A percentile compares a stretch with the other conserved stretches of the same genome.
These are phyloP conservation scores for Tachina lurida DNA, from an alignment of 2,888 invertebrate species.

Conservation along the genomic window DNA sequence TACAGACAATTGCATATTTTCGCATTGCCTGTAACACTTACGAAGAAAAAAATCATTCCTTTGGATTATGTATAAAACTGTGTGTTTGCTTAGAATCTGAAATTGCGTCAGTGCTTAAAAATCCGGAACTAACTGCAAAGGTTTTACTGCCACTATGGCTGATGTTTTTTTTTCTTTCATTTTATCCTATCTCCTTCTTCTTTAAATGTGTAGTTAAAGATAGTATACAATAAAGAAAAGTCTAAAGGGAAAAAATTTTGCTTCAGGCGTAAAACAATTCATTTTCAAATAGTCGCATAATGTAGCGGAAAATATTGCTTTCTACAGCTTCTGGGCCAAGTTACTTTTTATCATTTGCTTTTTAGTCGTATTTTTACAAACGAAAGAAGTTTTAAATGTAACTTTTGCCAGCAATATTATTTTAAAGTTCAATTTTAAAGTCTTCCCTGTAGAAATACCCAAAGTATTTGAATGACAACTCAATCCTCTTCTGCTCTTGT, in stretches of 20 bases:
- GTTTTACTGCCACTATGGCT: conserved; percentile 29
- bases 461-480: conserved; percentile 1
- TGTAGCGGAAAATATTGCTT: conserved; percentile 69
- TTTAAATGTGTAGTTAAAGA: background rate
- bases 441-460: no score
- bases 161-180: background rate
- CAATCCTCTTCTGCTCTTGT: background rate
- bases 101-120: conserved; percentile 51
- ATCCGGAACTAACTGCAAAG: conserved; percentile 59
- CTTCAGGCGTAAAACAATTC: conserved; percentile 65
- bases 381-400: background rate
- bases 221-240: background rate
- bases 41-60: background rate
- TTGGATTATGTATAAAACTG: background rate
- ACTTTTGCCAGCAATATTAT: background rate
- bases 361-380: background rate
- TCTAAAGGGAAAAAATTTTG: conserved; percentile 9
- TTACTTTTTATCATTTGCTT: conserved; percentile 1
- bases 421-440: no score
- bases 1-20: background rate
- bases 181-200: background rate
- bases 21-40: conserved; percentile 10
- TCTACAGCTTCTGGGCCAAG: conserved; percentile 52
- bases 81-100: background rate
- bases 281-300: conserved; percentile 53